Conservation (phyloP, 2,797 vertebrate species). For the Bovichtus variegatus region DNA sequence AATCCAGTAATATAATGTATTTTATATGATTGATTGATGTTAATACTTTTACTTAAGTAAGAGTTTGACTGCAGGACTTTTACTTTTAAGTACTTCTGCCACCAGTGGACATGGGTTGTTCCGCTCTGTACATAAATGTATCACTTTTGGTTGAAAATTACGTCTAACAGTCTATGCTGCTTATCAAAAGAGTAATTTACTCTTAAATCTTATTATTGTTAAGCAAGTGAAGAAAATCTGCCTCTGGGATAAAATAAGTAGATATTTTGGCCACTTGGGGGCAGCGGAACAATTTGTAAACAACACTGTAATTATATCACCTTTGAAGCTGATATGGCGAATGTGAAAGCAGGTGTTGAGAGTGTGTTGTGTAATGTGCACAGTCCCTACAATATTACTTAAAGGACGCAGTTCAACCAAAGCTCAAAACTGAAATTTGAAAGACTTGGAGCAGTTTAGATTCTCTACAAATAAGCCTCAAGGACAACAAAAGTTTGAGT, state of each 20-base stretch:
- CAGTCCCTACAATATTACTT: neutral
- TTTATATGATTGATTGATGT: too few species aligned
- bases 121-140: neutral
- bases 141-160: neutral
- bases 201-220: neutral
- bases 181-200: too few species aligned
- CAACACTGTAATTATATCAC: neutral
- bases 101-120: neutral
- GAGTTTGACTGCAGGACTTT: neutral
- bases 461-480: neutral
- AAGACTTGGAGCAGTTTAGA: neutral
- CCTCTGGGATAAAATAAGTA: neutral
- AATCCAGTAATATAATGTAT: too few species aligned
- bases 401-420: neutral
- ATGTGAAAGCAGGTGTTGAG: neutral
- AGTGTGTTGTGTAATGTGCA: neutral
- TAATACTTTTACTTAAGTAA: too few species aligned
- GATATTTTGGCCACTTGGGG: constrained; percentile 6
- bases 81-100: neutral
- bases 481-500: neutral
- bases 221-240: neutral
- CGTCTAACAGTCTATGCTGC: neutral
- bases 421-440: neutral
- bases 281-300: neutral
- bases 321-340: neutral